Conservation (phyloP, 2,888 invertebrate species). For the Pyrocoelia pectoralis region DNA sequence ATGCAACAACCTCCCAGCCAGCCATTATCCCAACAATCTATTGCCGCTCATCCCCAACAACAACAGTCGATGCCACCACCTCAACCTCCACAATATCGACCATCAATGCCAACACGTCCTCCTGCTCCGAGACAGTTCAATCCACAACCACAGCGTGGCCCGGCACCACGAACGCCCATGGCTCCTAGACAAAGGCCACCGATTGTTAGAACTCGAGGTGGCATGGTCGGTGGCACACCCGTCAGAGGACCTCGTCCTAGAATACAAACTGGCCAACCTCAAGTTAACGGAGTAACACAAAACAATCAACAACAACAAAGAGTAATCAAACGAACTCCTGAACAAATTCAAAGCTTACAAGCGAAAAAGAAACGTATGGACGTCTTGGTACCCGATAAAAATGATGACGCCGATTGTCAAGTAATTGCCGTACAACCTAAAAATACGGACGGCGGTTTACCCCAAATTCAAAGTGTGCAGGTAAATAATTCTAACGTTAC, state of each 20-base stretch:
- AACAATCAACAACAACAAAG: slow-evolving; percentile 43
- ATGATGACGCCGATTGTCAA: slow-evolving; percentile 79
- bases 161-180: slow-evolving; percentile 25
- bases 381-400: slow-evolving; percentile 72
- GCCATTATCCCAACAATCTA: slow-evolving; percentile 44
- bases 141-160: slow-evolving; percentile 32
- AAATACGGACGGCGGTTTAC: slow-evolving; percentile 69
- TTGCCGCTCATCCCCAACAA: slow-evolving; percentile 34
- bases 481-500: slow-evolving; percentile 54
- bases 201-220: slow-evolving; percentile 47
- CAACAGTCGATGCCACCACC: slow-evolving; percentile 44
- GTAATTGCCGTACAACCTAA: slow-evolving; percentile 79
- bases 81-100: slow-evolving; percentile 48
- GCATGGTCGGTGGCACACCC: slow-evolving; percentile 36
- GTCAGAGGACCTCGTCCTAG: slow-evolving; percentile 43
- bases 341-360: slow-evolving; percentile 53
- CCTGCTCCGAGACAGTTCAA: slow-evolving; percentile 53
- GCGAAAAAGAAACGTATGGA: slow-evolving; percentile 66
- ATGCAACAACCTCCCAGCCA: slow-evolving; percentile 45
- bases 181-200: slow-evolving; percentile 33
- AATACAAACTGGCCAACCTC: slow-evolving; percentile 24
- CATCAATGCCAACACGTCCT: slow-evolving; percentile 38
- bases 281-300: slow-evolving; percentile 15
- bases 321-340: slow-evolving; percentile 49
- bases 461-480: slow-evolving; percentile 78